Conservation (phyloP, 2,888 invertebrate species). For the Epsilonema sp. region DNA sequence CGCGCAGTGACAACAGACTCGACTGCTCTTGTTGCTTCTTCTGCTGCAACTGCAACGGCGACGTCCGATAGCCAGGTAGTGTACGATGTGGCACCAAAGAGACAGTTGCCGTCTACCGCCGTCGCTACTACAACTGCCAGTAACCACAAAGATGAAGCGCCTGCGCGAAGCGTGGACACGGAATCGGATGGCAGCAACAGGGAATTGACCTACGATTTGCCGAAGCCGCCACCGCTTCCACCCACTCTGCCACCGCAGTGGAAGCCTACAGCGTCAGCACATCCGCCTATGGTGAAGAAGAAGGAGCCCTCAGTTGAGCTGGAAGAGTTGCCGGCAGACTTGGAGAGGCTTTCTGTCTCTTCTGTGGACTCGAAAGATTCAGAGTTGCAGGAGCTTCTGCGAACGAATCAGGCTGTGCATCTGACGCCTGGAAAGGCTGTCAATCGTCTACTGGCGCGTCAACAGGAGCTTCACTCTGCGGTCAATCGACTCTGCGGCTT, state of each 20-base stretch:
- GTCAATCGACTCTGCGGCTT: background rate
- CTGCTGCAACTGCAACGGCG: background rate
- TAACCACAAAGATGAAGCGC: background rate
- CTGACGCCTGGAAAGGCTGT: background rate
- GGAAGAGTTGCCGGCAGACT: background rate
- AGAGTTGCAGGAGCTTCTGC: background rate
- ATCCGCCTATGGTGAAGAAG: no score
- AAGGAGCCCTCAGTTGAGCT: no score
- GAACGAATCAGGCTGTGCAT: background rate
- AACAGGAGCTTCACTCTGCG: background rate
- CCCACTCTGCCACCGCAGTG: no score
- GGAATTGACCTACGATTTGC: no score
- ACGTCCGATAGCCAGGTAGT: background rate
- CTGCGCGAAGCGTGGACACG: background rate
- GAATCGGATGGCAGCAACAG: no score
- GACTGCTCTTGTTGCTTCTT: background rate
- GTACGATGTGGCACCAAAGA: background rate
- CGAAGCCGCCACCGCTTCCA: no score
- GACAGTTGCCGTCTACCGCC: background rate
- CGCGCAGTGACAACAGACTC: background rate
- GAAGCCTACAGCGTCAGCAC: no score
- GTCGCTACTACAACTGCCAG: background rate
- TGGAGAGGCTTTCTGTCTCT: background rate
- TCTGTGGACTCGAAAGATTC: background rate
- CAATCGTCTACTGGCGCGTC: background rate